Conservation (phyloP, 2,888 invertebrate species). For the Andricus quercusramuli region DNA sequence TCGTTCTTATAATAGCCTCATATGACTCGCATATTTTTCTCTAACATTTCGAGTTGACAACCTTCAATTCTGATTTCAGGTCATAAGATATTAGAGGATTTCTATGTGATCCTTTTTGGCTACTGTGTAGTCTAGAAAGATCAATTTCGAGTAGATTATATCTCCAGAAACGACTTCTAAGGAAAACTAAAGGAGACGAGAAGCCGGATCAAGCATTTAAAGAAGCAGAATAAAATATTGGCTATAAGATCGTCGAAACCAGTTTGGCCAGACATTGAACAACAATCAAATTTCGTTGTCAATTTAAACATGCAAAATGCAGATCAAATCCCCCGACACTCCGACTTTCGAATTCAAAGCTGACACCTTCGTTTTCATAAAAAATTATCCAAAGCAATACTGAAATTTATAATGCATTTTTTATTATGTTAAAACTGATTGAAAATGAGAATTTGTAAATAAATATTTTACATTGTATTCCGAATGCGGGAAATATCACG, state of each 20-base stretch:
- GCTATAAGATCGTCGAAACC: slow-evolving; percentile 61
- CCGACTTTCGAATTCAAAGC: no score
- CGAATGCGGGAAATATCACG: slow-evolving; percentile 48
- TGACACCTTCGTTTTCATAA: no score
- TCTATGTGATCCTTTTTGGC: not conserved
- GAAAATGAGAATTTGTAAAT: not conserved
- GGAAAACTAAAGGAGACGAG: not conserved
- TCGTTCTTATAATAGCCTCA: no score
- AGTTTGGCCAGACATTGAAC: slow-evolving; percentile 58
- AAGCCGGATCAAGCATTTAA: slow-evolving; percentile 14
- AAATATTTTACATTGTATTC: slow-evolving; percentile 24
- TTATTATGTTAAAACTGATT: not conserved
- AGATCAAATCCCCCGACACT: no score
- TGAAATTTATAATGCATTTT: not conserved
- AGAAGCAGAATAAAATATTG: not conserved
- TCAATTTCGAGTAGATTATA: slow-evolving; percentile 20
- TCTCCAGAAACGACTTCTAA: not conserved
- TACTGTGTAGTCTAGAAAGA: not conserved
- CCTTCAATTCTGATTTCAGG: not conserved
- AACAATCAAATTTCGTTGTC: slow-evolving; percentile 2
- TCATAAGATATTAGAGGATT: not conserved
- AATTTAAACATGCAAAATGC: no score
- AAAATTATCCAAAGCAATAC: no score
- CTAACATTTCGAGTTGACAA: not conserved
- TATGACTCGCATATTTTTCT: not conserved